Evolutionary conservation across 2,888 invertebrate species (phyloP).

Genomic region (Eupeodes latifasciatus): DNA sequence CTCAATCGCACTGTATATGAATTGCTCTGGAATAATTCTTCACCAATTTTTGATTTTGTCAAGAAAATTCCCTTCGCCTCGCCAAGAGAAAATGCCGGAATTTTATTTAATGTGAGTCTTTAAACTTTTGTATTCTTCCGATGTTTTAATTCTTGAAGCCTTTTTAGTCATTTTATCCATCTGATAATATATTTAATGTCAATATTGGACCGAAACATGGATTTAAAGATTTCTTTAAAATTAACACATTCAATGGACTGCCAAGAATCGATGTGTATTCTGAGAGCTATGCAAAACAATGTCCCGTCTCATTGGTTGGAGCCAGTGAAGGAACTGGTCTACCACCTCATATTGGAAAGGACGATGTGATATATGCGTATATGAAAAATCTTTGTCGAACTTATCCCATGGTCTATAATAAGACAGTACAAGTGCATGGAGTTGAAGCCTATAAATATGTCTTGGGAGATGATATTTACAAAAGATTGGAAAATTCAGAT

Average conservation of each 20-base stretch:
- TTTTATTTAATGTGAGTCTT: slow-evolving; percentile 86
- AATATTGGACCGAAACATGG: slow-evolving; percentile 70
- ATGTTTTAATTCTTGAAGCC: neutral
- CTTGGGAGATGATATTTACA: slow-evolving; percentile 55
- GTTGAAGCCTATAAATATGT: slow-evolving; percentile 51
- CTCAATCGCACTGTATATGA: slow-evolving; percentile 86
- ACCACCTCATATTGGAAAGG: slow-evolving; percentile 61
- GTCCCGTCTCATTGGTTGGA: slow-evolving; percentile 59
- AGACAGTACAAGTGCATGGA: slow-evolving; percentile 23
- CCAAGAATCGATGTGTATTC: slow-evolving; percentile 53
- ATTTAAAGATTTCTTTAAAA: slow-evolving; percentile 74
- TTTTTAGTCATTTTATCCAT: slow-evolving; percentile 61
- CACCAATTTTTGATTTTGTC: slow-evolving; percentile 85
- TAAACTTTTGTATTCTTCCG: neutral
- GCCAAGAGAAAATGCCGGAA: slow-evolving; percentile 86
- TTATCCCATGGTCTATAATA: slow-evolving; percentile 66
- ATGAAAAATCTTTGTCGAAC: slow-evolving; percentile 66
- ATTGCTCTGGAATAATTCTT: slow-evolving; percentile 88
- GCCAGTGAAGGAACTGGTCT: slow-evolving; percentile 74
- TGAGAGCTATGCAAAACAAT: slow-evolving; percentile 45
- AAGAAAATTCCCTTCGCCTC: slow-evolving; percentile 85
- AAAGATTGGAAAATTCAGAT: slow-evolving; percentile 35
- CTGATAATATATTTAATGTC: slow-evolving; percentile 69
- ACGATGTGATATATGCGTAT: slow-evolving; percentile 56
- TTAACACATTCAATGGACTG: slow-evolving; percentile 70